These are phyloP conservation scores for Caenorhabditis wallacei DNA, from an alignment of 2,888 invertebrate genomes.

Conservation along the genomic window DNA sequence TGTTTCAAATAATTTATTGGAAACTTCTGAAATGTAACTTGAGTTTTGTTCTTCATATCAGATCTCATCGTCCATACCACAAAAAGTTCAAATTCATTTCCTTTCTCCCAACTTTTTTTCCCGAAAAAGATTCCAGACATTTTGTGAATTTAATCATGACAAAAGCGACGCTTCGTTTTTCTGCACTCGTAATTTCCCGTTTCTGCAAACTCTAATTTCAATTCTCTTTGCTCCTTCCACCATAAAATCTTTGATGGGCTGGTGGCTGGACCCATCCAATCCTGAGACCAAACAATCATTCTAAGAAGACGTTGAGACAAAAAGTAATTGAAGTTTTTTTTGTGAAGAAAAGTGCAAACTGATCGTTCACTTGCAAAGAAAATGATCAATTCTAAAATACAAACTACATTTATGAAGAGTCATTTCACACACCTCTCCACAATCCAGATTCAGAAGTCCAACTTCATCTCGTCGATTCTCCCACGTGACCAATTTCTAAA, in stretches of 20 bases:
- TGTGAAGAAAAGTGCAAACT: conserved; percentile 13
- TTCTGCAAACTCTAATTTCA: conserved; percentile 50
- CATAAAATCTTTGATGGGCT: conserved; percentile 54
- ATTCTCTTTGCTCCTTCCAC: conserved; percentile 13
- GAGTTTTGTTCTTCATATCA: too few species aligned
- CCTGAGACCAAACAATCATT: conserved; percentile 49
- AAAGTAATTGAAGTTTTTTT: conserved; percentile 14
- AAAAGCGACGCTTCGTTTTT: conserved; percentile 19
- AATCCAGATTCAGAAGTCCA: background rate
- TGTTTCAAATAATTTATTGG: too few species aligned
- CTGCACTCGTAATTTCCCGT: conserved; percentile 46
- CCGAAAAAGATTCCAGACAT: conserved; percentile 11
- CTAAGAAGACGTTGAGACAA: background rate
- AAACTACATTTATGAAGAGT: conserved; percentile 3
- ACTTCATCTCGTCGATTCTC: background rate
- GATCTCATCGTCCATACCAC: too few species aligned
- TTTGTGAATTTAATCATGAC: conserved; percentile 28
- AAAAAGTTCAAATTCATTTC: conserved; percentile 20
- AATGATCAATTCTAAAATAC: too few species aligned
- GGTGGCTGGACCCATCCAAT: conserved; percentile 24
- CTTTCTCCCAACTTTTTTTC: background rate
- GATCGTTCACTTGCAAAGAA: too few species aligned
- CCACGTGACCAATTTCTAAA: conserved; percentile 8
- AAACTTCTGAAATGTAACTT: too few species aligned
- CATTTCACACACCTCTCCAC: background rate